Evolutionary conservation across 2,797 vertebrate species (phyloP).

Genomic region (Austrolebias charrua): DNA sequence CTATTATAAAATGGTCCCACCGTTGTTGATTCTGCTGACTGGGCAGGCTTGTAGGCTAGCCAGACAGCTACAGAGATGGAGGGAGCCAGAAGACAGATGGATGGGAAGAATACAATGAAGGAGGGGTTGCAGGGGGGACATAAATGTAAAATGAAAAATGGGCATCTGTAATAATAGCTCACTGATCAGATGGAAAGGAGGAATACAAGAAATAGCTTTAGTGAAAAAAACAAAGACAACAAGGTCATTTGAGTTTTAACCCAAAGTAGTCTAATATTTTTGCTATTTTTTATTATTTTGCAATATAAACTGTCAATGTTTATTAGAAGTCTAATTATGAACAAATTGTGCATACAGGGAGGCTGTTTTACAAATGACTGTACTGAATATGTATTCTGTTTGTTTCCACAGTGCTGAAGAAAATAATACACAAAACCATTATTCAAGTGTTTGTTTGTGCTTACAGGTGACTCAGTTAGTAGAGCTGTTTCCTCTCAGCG

Average conservation of each 20-base stretch:
- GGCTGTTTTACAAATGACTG: too few relatives aligned
- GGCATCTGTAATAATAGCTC: conserved; percentile 6
- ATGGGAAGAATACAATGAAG: conserved; percentile 22
- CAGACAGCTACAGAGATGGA: conserved; percentile 33
- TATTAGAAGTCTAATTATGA: too few relatives aligned
- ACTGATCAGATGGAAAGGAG: conserved; percentile 18
- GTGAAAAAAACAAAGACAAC: neutral
- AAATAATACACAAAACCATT: too few relatives aligned
- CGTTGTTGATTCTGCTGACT: conserved; percentile 73
- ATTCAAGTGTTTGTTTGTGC: too few relatives aligned
- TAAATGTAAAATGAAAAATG: conserved; percentile 37
- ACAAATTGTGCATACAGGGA: too few relatives aligned
- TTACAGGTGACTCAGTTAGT: too few relatives aligned
- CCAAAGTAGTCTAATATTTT: neutral
- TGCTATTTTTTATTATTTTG: too few relatives aligned
- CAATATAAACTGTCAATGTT: too few relatives aligned
- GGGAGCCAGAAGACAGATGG: conserved; percentile 17
- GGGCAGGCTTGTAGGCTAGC: conserved; percentile 32
- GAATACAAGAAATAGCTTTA: neutral
- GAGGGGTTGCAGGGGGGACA: conserved; percentile 1
- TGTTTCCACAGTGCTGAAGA: too few relatives aligned
- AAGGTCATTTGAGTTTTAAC: neutral
- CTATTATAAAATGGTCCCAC: conserved; percentile 45
- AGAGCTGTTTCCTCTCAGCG: too few relatives aligned
- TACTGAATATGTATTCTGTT: too few relatives aligned